Conservation (phyloP, 2,113 vertebrate species). For the Oreochromis aureus region DNA sequence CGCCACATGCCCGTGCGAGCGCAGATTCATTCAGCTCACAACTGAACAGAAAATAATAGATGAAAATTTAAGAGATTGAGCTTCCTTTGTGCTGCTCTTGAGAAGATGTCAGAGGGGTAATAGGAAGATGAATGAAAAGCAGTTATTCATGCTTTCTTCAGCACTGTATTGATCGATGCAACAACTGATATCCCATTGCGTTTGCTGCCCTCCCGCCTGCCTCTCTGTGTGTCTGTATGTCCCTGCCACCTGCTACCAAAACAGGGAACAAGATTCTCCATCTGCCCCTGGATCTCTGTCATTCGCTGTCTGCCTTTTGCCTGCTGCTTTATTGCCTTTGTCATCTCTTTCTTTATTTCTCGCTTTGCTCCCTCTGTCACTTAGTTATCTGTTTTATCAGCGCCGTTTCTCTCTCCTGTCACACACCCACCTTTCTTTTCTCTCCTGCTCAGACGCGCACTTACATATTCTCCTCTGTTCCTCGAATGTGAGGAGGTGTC, state of each 20-base stretch:
- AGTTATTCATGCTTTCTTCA: background rate
- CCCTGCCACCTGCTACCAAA: conserved; percentile 7
- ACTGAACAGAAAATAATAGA: background rate
- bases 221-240: background rate
- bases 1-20: accelerated
- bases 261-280: conserved; percentile 1
- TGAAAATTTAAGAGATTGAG: background rate
- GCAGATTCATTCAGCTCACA: background rate
- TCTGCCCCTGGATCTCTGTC: conserved; percentile 26
- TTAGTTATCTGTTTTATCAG: conserved; percentile 38
- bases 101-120: background rate
- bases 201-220: background rate
- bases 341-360: conserved; percentile 30
- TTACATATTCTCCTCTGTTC: conserved; percentile 11
- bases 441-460: background rate
- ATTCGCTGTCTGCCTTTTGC: background rate
- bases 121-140: conserved; percentile 6
- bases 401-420: conserved; percentile 17
- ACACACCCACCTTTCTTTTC: background rate
- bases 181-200: conserved; percentile 1
- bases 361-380: conserved; percentile 29
- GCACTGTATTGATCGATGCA: conserved; percentile 17
- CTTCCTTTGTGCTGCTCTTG: background rate
- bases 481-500: conserved; percentile 25
- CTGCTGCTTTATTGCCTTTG: conserved; percentile 25